Evolutionary conservation across 2,888 invertebrate genomes (phyloP), one percentile per base, ranked within the genome.

Genomic region (Lucinisca nassula): DNA sequence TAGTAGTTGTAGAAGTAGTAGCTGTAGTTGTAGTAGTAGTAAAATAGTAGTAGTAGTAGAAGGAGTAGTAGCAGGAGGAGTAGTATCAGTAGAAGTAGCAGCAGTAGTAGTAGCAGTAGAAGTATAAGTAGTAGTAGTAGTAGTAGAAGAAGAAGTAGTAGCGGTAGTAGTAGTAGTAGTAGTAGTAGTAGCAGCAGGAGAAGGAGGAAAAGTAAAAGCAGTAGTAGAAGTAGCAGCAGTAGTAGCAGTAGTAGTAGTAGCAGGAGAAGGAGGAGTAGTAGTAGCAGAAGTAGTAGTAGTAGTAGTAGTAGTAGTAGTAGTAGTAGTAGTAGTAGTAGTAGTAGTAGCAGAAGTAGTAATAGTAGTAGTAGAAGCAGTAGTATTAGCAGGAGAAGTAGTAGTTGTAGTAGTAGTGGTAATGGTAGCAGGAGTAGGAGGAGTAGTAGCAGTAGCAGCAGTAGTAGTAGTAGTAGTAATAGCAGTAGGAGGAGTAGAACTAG

Each of bases 281-380:
- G 67, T 55, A 58, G 67, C 55, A 55, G 75, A 58, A 75, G 74
- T 82, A 75, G 67, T 76, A 74, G 82, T 76, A 75, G 76, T 72
- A 75, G 61, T 61, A 75, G 82, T 82, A 76, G 82, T 76, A 61
- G 82, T 82, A 82, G 61, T 72, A 82, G 82, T 82, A 75, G 67
- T 82, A 82, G 67, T 82, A 82, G 75, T 82, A 77, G 77, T 70
- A 49, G 77, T 78, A 77, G 77, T 74, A 77, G 45, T 55, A 58
- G 76, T 77, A 77, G 55, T 77, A 77, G 49, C 51, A 55, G 77
- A 10, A 75, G 77, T 55, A 55, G 40, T n/a, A n/a, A 14, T 45
- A 45, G 45, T 45, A 45, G 45, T 45, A 45, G 45, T 45, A 45
- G 45, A 12, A 32, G 30, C 24, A 77, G 55, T 51, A 77, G 32